phyloP scores from a whole-genome alignment of 2,113 vertebrate species.

The Cinclus cinclus region DNA sequence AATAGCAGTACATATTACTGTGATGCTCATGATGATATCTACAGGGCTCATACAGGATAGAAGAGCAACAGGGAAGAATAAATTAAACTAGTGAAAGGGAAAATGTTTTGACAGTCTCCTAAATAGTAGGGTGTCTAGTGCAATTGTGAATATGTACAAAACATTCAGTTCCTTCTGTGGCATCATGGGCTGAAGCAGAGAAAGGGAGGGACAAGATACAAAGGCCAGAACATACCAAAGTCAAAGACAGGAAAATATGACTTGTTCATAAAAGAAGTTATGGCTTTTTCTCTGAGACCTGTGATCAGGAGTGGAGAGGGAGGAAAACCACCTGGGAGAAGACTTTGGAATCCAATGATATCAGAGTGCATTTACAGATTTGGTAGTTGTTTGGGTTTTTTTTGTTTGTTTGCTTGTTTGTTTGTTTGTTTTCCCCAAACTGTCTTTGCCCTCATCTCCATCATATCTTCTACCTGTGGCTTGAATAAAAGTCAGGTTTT shows the following conservation, averaged over 20 bases:
- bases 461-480: background rate
- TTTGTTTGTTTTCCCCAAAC: rapidly evolving
- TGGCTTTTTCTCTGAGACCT: background rate
- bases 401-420: no score
- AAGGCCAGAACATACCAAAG: background rate
- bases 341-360: background rate
- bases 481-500: background rate
- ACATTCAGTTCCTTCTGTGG: background rate
- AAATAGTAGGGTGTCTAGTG: background rate
- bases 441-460: background rate
- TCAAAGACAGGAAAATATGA: background rate
- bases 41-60: background rate
- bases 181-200: background rate
- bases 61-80: background rate
- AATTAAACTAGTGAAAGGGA: background rate
- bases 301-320: background rate
- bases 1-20: background rate
- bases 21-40: background rate
- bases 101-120: background rate
- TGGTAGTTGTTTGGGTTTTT: rapidly evolving
- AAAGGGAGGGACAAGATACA: background rate
- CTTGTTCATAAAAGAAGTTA: background rate
- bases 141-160: background rate
- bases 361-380: background rate
- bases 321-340: background rate